Conservation (phyloP, 2,797 vertebrate species). For the Anisognathus igniventris region DNA sequence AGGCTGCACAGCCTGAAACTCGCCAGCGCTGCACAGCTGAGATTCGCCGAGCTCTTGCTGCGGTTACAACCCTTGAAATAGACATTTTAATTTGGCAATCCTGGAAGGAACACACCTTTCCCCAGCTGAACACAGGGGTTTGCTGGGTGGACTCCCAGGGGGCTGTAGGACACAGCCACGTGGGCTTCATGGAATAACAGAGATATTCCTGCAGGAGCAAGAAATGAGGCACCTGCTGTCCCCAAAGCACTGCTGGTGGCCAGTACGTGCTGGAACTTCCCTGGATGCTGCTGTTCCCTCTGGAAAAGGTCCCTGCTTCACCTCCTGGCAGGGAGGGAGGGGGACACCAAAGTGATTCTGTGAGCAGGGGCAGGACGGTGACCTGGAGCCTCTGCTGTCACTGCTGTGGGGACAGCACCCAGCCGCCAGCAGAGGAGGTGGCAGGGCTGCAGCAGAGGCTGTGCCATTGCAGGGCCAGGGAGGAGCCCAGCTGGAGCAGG, state of each 20-base stretch:
- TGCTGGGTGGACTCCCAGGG: not conserved
- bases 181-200: accelerated
- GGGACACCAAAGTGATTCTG: not conserved
- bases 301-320: not conserved
- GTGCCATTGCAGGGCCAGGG: not conserved
- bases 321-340: not conserved
- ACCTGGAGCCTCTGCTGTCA: accelerated
- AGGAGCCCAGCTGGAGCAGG: not conserved
- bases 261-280: accelerated
- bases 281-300: not conserved
- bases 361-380: not conserved
- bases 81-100: not conserved
- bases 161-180: not conserved
- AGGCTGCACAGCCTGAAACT: not conserved
- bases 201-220: not conserved
- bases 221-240: not conserved
- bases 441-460: not conserved
- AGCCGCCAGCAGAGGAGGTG: accelerated
- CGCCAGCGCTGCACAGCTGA: not conserved
- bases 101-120: not conserved
- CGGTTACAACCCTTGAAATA: not conserved
- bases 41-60: not conserved
- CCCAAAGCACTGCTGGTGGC: not conserved
- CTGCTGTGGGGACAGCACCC: accelerated
- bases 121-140: not conserved